These are phyloP conservation scores for Ariopsis seemanni DNA, from an alignment of 2,113 vertebrate species.

Conservation along the genomic window DNA sequence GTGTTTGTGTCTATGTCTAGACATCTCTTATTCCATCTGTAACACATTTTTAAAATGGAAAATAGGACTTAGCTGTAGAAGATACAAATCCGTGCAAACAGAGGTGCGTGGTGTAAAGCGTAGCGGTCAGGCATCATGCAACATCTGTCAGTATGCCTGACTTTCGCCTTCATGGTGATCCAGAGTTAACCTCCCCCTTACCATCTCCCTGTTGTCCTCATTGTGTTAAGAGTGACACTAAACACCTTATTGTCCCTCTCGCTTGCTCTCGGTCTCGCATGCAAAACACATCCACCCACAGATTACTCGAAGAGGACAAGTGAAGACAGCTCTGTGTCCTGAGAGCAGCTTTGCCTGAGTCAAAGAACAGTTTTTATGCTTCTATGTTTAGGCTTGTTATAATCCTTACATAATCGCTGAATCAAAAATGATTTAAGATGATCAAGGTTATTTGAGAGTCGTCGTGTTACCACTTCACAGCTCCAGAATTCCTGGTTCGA, in stretches of 20 bases:
- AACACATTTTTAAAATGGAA: not conserved
- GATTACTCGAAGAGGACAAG: not conserved
- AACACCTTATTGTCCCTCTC: constrained; percentile 4
- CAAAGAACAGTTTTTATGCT: not conserved
- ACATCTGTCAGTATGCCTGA: constrained; percentile 27
- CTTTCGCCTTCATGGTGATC: constrained; percentile 33
- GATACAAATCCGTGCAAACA: not conserved
- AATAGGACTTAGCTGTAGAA: not conserved
- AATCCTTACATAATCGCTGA: not conserved
- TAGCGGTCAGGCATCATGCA: not conserved
- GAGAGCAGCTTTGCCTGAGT: not conserved
- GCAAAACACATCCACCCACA: not conserved
- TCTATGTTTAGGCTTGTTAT: not conserved
- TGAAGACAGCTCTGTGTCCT: not conserved
- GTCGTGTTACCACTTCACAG: not conserved
- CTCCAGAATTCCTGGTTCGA: not conserved
- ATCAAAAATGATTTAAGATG: not conserved
- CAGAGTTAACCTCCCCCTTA: constrained; percentile 33
- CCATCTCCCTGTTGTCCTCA: constrained; percentile 38
- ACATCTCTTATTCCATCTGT: not conserved
- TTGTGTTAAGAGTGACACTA: not conserved
- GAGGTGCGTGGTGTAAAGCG: not conserved
- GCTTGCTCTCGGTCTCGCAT: not conserved
- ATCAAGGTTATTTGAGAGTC: not conserved
- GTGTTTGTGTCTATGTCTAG: not conserved